These are phyloP conservation scores for Sebastes oblongus DNA, from an alignment of 2,797 vertebrate genomes.

Conservation along the genomic window DNA sequence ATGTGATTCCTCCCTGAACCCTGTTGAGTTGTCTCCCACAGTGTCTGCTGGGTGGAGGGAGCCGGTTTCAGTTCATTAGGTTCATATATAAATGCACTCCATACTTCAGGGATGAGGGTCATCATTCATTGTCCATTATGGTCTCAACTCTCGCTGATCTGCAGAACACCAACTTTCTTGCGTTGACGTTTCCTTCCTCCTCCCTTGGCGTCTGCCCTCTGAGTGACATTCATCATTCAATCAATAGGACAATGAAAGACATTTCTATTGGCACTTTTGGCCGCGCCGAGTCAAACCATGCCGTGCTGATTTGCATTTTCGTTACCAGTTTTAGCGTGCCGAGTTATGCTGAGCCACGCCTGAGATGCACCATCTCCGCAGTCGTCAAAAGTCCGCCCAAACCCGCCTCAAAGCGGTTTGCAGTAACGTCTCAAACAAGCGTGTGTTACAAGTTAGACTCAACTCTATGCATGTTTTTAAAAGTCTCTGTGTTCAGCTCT, in stretches of 20 bases:
- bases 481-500: too few relatives aligned
- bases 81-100: not conserved
- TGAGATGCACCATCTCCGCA: too few relatives aligned
- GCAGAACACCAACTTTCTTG: not conserved
- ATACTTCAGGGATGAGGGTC: not conserved
- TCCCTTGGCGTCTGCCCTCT: not conserved
- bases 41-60: not conserved
- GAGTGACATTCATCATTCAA: not conserved
- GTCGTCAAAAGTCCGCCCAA: too few relatives aligned
- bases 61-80: not conserved
- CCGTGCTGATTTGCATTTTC: fast-evolving
- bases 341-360: too few relatives aligned
- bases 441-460: too few relatives aligned
- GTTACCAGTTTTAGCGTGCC: too few relatives aligned
- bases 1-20: not conserved
- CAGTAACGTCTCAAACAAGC: too few relatives aligned
- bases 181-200: not conserved
- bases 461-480: too few relatives aligned
- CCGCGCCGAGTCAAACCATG: too few relatives aligned
- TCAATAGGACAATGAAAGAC: not conserved
- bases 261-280: too few relatives aligned
- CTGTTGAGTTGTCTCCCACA: not conserved
- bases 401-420: too few relatives aligned
- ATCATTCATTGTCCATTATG: not conserved
- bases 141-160: not conserved